These are phyloP conservation scores for Mesorhabditis sp. DNA, from an alignment of 2,888 invertebrate species.

Conservation along the genomic window DNA sequence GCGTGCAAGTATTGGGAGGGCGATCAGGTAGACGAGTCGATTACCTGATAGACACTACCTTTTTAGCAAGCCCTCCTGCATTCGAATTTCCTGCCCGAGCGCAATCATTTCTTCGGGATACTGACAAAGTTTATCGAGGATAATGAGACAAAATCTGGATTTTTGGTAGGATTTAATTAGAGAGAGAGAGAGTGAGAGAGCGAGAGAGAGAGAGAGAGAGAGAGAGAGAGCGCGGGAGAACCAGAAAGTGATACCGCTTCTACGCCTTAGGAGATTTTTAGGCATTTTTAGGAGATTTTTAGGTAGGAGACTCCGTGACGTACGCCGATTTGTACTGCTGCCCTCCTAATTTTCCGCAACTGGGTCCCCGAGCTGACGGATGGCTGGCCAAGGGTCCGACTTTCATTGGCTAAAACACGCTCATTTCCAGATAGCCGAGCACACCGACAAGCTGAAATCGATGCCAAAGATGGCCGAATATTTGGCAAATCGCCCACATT, in stretches of 20 bases:
- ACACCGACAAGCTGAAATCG: not conserved
- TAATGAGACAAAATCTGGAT: slow-evolving; percentile 1
- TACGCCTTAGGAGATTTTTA: too few relatives aligned
- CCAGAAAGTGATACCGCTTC: too few relatives aligned
- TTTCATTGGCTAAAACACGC: not conserved
- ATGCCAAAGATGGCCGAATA: not conserved
- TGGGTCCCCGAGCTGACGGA: not conserved
- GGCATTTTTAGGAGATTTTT: not conserved
- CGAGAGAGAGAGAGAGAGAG: too few relatives aligned
- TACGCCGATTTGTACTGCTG: not conserved
- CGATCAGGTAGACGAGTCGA: not conserved
- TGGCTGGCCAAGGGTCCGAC: not conserved
- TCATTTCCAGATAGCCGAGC: not conserved
- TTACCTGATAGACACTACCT: not conserved
- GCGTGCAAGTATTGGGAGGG: slow-evolving; percentile 2
- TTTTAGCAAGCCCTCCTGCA: not conserved
- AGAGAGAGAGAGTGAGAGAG: not conserved
- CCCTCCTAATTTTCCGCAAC: not conserved
- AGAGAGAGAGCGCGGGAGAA: too few relatives aligned
- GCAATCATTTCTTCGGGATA: not conserved
- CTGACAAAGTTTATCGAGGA: not conserved
- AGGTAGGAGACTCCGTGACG: not conserved
- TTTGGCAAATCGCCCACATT: not conserved
- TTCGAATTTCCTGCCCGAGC: not conserved
- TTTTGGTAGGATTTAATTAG: not conserved